Percentiles rank a stretch among this genome's conserved stretches.
These are phyloP conservation scores for Lophotriccus pileatus DNA, from an alignment of 2,797 vertebrate species.

Conservation along the genomic window DNA sequence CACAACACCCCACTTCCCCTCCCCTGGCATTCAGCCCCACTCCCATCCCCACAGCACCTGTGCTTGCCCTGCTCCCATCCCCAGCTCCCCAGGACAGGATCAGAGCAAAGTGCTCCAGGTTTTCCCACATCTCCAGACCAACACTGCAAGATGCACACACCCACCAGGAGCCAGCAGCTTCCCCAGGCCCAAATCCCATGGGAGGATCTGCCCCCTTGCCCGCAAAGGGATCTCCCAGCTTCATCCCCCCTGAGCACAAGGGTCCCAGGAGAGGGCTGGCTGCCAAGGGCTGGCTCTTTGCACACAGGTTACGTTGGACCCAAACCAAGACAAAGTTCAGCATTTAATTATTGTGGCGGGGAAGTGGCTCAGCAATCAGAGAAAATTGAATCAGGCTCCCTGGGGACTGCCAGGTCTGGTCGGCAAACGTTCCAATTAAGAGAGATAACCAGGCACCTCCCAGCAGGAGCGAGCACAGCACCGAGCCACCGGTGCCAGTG, in stretches of 20 bases:
- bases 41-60: neutral
- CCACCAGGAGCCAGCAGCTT: neutral
- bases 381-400: constrained; percentile 73
- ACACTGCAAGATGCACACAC: neutral
- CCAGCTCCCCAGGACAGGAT: neutral
- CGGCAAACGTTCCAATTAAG: neutral
- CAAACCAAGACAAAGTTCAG: constrained; percentile 61
- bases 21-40: neutral
- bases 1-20: neutral
- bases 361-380: constrained; percentile 61
- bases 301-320: constrained; percentile 51
- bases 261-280: neutral
- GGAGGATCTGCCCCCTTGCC: neutral
- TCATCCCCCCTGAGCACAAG: rapidly evolving
- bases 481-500: rapidly evolving
- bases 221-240: neutral
- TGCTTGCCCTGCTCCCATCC: neutral
- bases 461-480: neutral
- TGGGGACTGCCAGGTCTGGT: neutral
- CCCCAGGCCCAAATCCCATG: neutral
- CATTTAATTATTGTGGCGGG: constrained; percentile 72
- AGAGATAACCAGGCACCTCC: neutral
- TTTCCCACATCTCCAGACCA: neutral
- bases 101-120: neutral
- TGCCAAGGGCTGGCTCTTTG: neutral